phyloP scores from a whole-genome alignment of 2,113 vertebrate species.

The Strigops habroptila region DNA sequence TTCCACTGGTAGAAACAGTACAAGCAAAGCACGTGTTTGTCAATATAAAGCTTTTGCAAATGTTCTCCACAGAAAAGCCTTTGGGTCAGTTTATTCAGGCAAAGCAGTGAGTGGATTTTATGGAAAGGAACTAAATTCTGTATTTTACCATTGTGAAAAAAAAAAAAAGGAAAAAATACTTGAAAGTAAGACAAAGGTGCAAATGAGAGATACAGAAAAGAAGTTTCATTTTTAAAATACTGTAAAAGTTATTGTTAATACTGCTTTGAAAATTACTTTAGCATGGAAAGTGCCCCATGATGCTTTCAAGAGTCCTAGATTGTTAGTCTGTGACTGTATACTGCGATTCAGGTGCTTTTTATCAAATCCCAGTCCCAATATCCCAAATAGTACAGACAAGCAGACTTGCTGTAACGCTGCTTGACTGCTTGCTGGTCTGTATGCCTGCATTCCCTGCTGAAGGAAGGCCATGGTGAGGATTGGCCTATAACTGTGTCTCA shows the following conservation, averaged over 20 bases:
- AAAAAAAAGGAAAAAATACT: not conserved
- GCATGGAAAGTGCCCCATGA: accelerated
- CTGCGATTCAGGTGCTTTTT: not conserved
- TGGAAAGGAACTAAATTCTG: not conserved
- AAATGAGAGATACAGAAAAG: not conserved
- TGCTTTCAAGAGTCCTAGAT: not conserved
- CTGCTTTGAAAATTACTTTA: not conserved
- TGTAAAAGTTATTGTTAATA: not conserved
- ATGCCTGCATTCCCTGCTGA: not conserved
- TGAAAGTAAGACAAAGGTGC: not conserved
- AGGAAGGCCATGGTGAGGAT: not conserved
- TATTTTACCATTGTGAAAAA: not conserved
- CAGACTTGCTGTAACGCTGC: not conserved
- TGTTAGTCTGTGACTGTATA: not conserved
- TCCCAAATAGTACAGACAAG: not conserved
- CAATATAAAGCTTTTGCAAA: not conserved
- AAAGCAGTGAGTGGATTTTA: not conserved
- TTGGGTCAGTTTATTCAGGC: not conserved
- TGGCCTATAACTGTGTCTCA: not conserved
- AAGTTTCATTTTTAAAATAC: not conserved
- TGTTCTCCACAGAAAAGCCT: not conserved
- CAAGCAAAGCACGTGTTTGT: not conserved
- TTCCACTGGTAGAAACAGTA: not conserved
- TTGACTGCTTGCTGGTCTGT: not conserved
- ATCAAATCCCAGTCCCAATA: not conserved